Base-by-base conservation (phyloP, 2,888 invertebrate species). In the Lasioglossum lativentre region DNA sequence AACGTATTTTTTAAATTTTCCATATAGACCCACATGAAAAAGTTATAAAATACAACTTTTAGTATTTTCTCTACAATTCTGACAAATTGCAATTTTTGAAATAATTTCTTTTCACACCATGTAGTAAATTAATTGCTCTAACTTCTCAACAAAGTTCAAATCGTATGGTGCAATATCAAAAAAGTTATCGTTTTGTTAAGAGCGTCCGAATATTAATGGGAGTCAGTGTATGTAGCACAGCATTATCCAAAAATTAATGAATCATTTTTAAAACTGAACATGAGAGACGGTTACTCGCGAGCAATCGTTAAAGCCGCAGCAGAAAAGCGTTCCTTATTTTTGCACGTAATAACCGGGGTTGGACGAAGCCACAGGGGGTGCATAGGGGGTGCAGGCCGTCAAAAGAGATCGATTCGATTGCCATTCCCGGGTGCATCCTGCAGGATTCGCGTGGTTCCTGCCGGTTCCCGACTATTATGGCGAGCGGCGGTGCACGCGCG, bases 371-470 rank as follows among this genome's bases (percentile, higher is more conserved):
- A 30, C 78, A 75, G 85, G 84, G 75, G 78, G 83, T 23, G 63
- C 6, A 30, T 14, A 63, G 66, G 34, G 66, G 6, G 70, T 30
- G 66, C 34, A 4, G 52, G 74, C 83, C 59, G 78, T 86, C 75
- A 86, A 66, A 85, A 78, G 45, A 87, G 87, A 88, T 88, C 82
- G 88, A 88, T 88, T 85, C 85, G 83, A 84, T 82, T 75, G 83
- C 76, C 74, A 75, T 82, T 81, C 47, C 75, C 72, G 34, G 63
- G 73, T 63, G 77, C 78, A 52, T 75, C 68, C 80, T 68, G 80
- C 79, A 75, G 87, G 78, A 85, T 82, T 80, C 79, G 75, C 78
- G 88, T 59, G 80, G 83, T 82, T 82, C 81, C 85, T 81, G 77
- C 79, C 81, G 71, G 76, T 77, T 79, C 68, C 4, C 71, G 79